phyloP scores from a whole-genome alignment of 2,797 vertebrate species.

The Adrianichthys oophorus region DNA sequence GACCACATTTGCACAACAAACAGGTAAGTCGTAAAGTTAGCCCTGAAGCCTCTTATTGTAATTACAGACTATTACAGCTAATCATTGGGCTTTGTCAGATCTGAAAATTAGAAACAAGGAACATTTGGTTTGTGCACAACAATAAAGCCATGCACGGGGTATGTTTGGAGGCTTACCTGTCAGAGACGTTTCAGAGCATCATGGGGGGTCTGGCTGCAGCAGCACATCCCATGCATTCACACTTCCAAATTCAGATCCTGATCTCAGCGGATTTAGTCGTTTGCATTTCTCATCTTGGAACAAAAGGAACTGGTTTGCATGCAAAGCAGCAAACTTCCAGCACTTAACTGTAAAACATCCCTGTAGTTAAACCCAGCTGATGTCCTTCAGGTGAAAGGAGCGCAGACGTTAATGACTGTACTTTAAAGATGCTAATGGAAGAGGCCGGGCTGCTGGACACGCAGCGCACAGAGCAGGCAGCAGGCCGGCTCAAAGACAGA shows the following conservation, averaged over 20 bases:
- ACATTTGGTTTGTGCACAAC: no score
- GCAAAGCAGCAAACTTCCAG: background rate
- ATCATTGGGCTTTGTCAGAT: no score
- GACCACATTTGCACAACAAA: constrained; percentile 2
- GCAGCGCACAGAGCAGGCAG: constrained; percentile 24
- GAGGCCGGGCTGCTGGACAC: constrained; percentile 37
- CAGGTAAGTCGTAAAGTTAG: no score
- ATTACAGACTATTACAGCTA: no score
- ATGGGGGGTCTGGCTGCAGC: background rate
- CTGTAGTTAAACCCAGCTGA: constrained; percentile 6
- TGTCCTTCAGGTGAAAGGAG: constrained; percentile 42
- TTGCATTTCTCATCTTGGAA: background rate
- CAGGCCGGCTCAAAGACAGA: constrained; percentile 29
- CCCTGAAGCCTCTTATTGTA: no score
- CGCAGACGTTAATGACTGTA: constrained; percentile 48
- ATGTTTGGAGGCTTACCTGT: no score
- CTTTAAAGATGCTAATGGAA: constrained; percentile 45
- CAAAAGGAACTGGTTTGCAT: background rate
- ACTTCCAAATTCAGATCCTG: background rate
- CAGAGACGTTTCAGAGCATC: no score
- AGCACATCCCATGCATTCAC: background rate
- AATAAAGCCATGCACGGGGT: no score
- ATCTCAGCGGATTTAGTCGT: background rate
- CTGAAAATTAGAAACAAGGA: no score
- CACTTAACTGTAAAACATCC: background rate